Conservation (phyloP, 2,797 vertebrate genomes). For the Melanitta fusca region DNA sequence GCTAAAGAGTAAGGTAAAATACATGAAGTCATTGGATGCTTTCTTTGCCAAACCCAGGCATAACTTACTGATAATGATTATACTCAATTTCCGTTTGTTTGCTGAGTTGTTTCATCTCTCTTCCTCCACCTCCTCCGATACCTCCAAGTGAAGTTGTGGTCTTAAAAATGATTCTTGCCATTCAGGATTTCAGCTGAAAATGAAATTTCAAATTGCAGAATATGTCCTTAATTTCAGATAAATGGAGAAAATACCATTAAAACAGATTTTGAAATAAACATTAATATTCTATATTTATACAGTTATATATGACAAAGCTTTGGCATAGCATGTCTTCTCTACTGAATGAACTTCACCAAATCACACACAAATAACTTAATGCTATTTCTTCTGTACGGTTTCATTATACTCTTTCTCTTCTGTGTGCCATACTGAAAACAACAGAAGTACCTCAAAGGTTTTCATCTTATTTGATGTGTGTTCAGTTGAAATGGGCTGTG, state of each 20-base stretch:
- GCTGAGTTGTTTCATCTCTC: background rate
- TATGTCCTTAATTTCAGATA: background rate
- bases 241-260: background rate
- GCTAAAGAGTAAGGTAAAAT: conserved; percentile 12
- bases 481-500: background rate
- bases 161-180: background rate
- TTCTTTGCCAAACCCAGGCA: background rate
- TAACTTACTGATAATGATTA: background rate
- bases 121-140: background rate
- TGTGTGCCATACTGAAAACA: background rate
- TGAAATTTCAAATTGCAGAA: background rate
- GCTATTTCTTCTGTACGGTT: background rate
- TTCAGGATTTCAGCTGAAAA: background rate
- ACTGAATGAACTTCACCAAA: background rate
- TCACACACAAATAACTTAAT: background rate
- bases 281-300: background rate
- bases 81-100: background rate
- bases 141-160: background rate
- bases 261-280: background rate
- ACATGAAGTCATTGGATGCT: background rate
- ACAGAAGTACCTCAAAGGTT: background rate
- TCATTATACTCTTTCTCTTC: background rate
- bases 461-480: background rate
- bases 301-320: background rate
- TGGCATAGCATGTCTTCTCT: background rate